A percentile compares a stretch with the other conserved stretches of the same genome.
Conservation (phyloP, 2,888 invertebrate genomes). For the Drosophila subsilvestris region DNA sequence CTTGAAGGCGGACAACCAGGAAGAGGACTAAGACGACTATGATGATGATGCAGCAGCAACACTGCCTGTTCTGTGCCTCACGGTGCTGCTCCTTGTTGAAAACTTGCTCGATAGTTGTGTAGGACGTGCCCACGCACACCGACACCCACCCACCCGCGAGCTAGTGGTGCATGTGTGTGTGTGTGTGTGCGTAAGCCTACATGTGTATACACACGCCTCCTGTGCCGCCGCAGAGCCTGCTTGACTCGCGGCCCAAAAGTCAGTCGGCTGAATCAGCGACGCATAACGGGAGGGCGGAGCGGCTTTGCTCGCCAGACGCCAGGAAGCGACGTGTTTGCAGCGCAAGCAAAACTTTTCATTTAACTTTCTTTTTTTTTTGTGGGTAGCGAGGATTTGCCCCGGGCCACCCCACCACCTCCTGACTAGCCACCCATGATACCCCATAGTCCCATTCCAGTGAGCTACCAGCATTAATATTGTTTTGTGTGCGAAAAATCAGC, state of each 20-base stretch:
- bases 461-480: constrained; percentile 81
- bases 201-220: constrained; percentile 58
- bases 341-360: constrained; percentile 81
- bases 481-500: constrained; percentile 80
- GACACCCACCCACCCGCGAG: constrained; percentile 26
- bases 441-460: constrained; percentile 28
- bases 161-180: background rate
- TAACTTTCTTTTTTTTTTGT: constrained; percentile 59
- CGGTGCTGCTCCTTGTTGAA: constrained; percentile 56
- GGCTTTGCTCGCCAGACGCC: constrained; percentile 58
- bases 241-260: constrained; percentile 76
- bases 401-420: constrained; percentile 19
- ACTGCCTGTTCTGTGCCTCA: constrained; percentile 18
- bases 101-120: constrained; percentile 71
- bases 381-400: constrained; percentile 34
- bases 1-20: background rate
- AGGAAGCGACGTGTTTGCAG: constrained; percentile 79
- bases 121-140: constrained; percentile 20
- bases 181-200: constrained; percentile 53
- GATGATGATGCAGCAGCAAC: constrained; percentile 19
- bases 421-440: constrained; percentile 5
- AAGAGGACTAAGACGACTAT: background rate
- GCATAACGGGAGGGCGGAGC: constrained; percentile 60
- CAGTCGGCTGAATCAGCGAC: constrained; percentile 77
- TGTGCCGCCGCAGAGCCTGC: constrained; percentile 43